A percentile compares a stretch with the other conserved stretches of the same genome.
Conservation (phyloP, 2,113 vertebrate genomes). For the Symphodus melops region DNA sequence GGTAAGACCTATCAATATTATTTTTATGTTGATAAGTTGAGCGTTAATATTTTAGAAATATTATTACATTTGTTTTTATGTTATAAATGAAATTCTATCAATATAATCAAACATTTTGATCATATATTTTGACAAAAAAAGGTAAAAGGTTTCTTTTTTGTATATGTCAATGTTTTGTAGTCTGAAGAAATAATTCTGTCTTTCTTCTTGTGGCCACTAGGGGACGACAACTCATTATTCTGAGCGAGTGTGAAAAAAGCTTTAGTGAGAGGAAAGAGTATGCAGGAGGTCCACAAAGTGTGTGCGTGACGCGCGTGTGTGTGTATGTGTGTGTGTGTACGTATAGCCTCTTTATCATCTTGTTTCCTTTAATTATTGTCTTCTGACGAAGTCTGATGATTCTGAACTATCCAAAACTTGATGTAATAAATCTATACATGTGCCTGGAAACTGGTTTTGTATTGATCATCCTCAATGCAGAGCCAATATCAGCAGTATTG, state of each 20-base stretch:
- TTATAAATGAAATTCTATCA: too few species aligned
- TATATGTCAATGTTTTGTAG: background rate
- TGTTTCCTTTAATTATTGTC: background rate
- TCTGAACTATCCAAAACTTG: background rate
- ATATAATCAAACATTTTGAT: too few species aligned
- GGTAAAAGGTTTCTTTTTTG: background rate
- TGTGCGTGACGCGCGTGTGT: background rate
- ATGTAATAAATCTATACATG: background rate
- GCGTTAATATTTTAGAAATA: background rate
- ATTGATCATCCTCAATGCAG: too few species aligned
- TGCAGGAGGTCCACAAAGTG: background rate
- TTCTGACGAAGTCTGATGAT: background rate
- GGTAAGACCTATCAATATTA: constrained; percentile 26
- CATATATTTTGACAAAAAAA: too few species aligned
- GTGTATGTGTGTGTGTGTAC: background rate
- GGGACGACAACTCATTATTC: background rate
- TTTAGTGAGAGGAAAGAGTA: background rate
- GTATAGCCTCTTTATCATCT: background rate
- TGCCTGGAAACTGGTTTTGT: background rate
- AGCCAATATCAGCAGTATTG: too few species aligned
- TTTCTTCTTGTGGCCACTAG: constrained; percentile 19
- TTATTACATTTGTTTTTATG: background rate
- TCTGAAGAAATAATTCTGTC: background rate
- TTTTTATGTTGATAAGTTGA: background rate
- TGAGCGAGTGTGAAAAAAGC: background rate